Conservation (phyloP, 2,113 vertebrate species). For the Tretioscincus oriximinensis region DNA sequence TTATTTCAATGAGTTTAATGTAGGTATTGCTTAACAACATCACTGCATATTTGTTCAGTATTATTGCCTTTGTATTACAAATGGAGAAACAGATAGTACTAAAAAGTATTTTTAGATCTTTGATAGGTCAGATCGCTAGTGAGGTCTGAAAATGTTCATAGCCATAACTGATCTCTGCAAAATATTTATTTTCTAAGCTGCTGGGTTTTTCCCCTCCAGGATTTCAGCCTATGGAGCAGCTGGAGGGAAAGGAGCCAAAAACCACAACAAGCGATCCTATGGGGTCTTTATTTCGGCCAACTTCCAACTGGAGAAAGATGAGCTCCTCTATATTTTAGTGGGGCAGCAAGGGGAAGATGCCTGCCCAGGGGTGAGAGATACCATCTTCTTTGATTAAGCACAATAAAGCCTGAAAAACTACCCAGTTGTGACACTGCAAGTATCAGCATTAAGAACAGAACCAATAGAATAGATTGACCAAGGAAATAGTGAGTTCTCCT, state of each 20-base stretch:
- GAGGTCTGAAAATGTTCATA: background rate
- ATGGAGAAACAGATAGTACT: background rate
- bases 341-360: constrained; percentile 92
- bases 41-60: background rate
- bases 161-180: constrained; percentile 6
- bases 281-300: constrained; percentile 87
- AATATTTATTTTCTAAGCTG: constrained; percentile 14
- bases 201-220: constrained; percentile 63
- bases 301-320: constrained; percentile 82
- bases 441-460: constrained; percentile 1
- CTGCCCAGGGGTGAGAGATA: constrained; percentile 82
- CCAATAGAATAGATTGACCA: too few relatives aligned
- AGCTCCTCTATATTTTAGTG: constrained; percentile 84
- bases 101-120: background rate
- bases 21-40: background rate
- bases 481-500: too few relatives aligned
- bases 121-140: background rate
- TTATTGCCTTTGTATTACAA: background rate
- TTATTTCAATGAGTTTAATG: background rate
- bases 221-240: constrained; percentile 89
- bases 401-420: background rate
- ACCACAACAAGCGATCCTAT: constrained; percentile 85
- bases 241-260: constrained; percentile 88
- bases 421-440: constrained; percentile 3
- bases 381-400: background rate